Evolutionary conservation across 2,113 vertebrate genomes (phyloP).

Genomic region (Corydoras maculifer): DNA sequence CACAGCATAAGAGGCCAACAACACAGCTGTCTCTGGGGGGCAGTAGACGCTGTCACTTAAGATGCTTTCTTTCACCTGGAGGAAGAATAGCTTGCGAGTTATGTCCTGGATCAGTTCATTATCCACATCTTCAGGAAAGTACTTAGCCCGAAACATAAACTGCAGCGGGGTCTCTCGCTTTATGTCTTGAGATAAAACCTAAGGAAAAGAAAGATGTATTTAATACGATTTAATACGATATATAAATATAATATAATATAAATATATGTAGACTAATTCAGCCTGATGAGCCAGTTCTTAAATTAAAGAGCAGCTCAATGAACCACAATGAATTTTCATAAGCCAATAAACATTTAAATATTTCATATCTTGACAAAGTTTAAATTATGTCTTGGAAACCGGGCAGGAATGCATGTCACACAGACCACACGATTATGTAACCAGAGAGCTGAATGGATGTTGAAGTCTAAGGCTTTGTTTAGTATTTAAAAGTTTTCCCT

Average conservation of each 20-base stretch:
- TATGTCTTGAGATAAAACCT: constrained; percentile 90
- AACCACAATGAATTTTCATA: constrained; percentile 26
- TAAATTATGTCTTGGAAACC: constrained; percentile 22
- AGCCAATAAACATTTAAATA: constrained; percentile 8
- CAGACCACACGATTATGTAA: constrained; percentile 16
- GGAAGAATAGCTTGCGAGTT: constrained; percentile 90
- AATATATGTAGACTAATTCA: background rate
- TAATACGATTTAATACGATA: background rate
- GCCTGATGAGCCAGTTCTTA: constrained; percentile 14
- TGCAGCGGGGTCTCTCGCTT: constrained; percentile 82
- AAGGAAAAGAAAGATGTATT: constrained; percentile 6
- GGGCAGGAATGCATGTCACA: constrained; percentile 15
- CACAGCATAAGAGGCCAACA: constrained; percentile 89
- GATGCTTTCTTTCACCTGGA: constrained; percentile 89
- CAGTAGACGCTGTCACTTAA: constrained; percentile 88
- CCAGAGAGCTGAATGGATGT: constrained; percentile 17
- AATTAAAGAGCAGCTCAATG: background rate
- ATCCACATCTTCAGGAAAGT: constrained; percentile 85
- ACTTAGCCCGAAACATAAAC: constrained; percentile 88
- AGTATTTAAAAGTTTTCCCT: constrained; percentile 10
- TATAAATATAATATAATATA: background rate
- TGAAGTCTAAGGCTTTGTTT: constrained; percentile 10
- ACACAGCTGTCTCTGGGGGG: constrained; percentile 88
- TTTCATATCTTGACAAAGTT: constrained; percentile 17
- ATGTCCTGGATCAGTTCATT: constrained; percentile 96